Evolutionary conservation across 2,797 vertebrate genomes (phyloP).

Genomic region (Chrosomus eos): DNA sequence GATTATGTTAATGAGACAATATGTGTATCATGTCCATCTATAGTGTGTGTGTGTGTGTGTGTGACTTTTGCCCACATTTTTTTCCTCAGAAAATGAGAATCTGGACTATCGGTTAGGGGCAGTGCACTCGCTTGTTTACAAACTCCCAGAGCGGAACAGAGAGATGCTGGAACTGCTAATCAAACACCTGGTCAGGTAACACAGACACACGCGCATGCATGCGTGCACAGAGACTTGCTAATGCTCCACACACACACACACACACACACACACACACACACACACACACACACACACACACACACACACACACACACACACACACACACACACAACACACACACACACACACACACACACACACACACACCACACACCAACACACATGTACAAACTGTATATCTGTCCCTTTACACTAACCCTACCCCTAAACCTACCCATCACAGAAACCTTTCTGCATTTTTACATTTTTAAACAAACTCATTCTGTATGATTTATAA

Average conservation of each 20-base stretch:
- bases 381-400: too few relatives aligned
- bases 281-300: too few relatives aligned
- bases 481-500: too few relatives aligned
- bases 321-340: too few relatives aligned
- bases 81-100: constrained; percentile 88
- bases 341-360: background rate
- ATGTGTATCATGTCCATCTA: background rate
- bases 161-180: constrained; percentile 95
- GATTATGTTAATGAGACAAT: background rate
- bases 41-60: constrained; percentile 40
- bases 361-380: background rate
- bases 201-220: background rate
- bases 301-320: too few relatives aligned
- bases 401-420: too few relatives aligned
- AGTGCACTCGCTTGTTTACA: constrained; percentile 92
- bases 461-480: too few relatives aligned
- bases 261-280: background rate
- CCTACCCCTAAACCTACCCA: too few relatives aligned
- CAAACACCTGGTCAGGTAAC: constrained; percentile 90
- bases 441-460: too few relatives aligned
- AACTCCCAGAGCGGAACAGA: constrained; percentile 92
- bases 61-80: constrained; percentile 33
- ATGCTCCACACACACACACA: constrained; percentile 14
- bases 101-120: constrained; percentile 90
- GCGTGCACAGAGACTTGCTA: background rate